A percentile compares a stretch with the other conserved stretches of the same genome.
These are phyloP conservation scores for Microtus pennsylvanicus DNA, from an alignment of 2,113 vertebrate species.

Conservation along the genomic window DNA sequence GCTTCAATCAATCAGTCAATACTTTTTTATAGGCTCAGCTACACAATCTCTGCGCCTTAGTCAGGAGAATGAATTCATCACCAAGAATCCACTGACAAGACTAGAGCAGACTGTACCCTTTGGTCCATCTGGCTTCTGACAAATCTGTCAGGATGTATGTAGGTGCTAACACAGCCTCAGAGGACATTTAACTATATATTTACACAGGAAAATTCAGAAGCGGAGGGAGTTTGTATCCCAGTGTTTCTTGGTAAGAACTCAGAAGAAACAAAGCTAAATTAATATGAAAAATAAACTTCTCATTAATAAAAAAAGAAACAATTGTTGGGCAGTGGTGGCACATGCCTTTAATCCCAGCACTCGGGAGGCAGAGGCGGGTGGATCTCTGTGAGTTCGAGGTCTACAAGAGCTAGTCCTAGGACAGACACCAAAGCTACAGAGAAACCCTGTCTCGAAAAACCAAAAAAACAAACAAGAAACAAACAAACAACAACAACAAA, in stretches of 20 bases:
- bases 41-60: not conserved
- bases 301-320: not conserved
- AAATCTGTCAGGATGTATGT: not conserved
- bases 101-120: not conserved
- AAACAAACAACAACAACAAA: not conserved
- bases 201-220: constrained; percentile 26
- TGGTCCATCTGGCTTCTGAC: not conserved
- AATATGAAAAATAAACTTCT: constrained; percentile 40
- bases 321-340: too few relatives aligned
- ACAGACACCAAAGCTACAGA: too few relatives aligned
- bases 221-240: not conserved
- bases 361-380: too few relatives aligned
- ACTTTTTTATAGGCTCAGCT: not conserved
- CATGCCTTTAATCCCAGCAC: too few relatives aligned
- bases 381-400: too few relatives aligned
- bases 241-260: constrained; percentile 18
- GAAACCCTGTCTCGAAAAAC: too few relatives aligned
- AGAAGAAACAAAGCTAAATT: constrained; percentile 29
- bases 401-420: too few relatives aligned
- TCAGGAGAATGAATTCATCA: constrained; percentile 40
- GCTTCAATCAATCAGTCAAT: not conserved
- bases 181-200: constrained; percentile 7
- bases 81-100: not conserved
- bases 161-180: not conserved
- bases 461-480: too few relatives aligned